Conservation (phyloP, 2,797 vertebrate species). For the Cetoscarus ocellatus region DNA sequence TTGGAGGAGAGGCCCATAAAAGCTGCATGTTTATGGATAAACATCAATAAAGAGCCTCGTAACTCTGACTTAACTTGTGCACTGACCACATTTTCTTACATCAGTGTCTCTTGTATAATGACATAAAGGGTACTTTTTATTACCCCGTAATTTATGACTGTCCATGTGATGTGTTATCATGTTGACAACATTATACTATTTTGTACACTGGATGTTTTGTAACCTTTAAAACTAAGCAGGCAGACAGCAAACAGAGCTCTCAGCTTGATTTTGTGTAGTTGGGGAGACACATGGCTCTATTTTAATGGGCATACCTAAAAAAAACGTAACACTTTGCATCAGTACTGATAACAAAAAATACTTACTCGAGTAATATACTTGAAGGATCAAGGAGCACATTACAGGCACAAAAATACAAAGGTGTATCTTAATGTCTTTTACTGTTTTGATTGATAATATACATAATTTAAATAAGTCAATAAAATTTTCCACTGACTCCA, state of each 20-base stretch:
- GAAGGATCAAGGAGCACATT: no score
- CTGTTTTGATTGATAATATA: no score
- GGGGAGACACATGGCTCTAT: background rate
- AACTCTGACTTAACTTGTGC: slow-evolving; percentile 2
- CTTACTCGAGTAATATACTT: no score
- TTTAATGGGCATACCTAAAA: background rate
- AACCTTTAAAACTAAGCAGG: slow-evolving; percentile 4
- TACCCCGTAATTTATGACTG: background rate
- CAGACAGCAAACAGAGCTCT: background rate
- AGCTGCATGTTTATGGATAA: slow-evolving; percentile 10
- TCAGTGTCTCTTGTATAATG: background rate
- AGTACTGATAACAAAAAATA: no score
- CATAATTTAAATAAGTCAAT: no score
- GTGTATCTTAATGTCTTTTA: no score
- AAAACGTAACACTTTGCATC: no score
- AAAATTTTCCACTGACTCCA: no score
- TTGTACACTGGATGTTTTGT: background rate
- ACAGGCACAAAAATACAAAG: no score
- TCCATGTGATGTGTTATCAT: background rate
- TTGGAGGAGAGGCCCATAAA: slow-evolving; percentile 8
- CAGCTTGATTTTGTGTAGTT: background rate
- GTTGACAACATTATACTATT: background rate
- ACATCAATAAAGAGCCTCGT: slow-evolving; percentile 29
- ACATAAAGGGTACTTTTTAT: background rate
- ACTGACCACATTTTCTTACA: slow-evolving; percentile 1